Conservation (phyloP, 2,888 invertebrate species). For the Temnothorax ravouxi region DNA sequence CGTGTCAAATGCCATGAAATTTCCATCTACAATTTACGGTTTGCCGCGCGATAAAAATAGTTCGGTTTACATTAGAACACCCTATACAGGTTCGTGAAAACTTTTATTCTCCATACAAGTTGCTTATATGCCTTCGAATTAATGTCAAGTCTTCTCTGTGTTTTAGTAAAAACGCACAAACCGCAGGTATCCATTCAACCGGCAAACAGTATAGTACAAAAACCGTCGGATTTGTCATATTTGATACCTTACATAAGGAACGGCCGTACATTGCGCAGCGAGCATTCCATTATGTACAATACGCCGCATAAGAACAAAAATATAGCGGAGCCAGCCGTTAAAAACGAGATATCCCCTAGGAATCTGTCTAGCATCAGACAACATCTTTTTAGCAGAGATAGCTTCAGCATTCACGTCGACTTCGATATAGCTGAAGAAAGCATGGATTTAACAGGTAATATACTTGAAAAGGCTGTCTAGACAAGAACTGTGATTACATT, state of each 20-base stretch:
- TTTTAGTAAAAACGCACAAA: conserved; percentile 82
- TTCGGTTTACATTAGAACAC: conserved; percentile 82
- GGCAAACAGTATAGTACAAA: conserved; percentile 79
- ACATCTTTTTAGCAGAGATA: conserved; percentile 84
- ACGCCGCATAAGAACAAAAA: conserved; percentile 76
- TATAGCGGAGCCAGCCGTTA: conserved; percentile 30
- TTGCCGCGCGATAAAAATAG: conserved; percentile 76
- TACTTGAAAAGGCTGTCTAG: neutral
- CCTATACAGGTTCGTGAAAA: conserved; percentile 82
- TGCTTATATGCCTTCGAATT: neutral
- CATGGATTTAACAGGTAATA: conserved; percentile 82
- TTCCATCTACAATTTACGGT: conserved; percentile 74
- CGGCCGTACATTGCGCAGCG: conserved; percentile 82
- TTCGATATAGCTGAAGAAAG: conserved; percentile 79
- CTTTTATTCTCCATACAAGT: neutral
- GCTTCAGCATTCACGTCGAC: conserved; percentile 75
- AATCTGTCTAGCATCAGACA: conserved; percentile 81
- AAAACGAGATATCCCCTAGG: conserved; percentile 68
- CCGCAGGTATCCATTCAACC: conserved; percentile 83
- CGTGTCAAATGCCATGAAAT: conserved; percentile 61
- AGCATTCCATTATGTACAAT: conserved; percentile 84
- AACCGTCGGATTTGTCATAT: conserved; percentile 79
- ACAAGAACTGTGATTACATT: conserved; percentile 2
- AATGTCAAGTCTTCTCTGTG: neutral
- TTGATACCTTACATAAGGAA: conserved; percentile 84